Percentiles rank a stretch among this genome's conserved stretches.
Conservation (phyloP, 2,888 invertebrate species). For the Noctua comes region DNA sequence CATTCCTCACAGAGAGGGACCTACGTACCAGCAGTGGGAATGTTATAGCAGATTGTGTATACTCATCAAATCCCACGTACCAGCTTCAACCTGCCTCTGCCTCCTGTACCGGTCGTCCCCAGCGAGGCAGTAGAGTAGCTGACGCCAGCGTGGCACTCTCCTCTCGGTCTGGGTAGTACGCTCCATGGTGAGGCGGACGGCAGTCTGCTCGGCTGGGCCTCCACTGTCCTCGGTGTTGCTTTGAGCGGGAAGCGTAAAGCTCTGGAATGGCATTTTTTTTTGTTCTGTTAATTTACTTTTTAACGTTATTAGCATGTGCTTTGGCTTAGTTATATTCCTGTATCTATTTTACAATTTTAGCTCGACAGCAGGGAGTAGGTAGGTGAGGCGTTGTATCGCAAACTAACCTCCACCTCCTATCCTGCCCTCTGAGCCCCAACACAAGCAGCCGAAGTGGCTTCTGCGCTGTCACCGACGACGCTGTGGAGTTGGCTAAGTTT, state of each 20-base stretch:
- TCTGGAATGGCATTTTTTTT: slow-evolving; percentile 73
- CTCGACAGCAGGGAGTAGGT: background rate
- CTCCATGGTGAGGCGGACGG: slow-evolving; percentile 93
- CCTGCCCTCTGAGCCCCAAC: background rate
- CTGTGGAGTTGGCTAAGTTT: background rate
- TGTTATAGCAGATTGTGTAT: background rate
- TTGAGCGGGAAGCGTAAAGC: slow-evolving; percentile 79
- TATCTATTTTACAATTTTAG: background rate
- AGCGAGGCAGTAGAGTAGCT: slow-evolving; percentile 94
- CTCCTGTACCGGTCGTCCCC: slow-evolving; percentile 94
- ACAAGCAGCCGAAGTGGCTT: background rate
- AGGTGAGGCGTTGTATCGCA: background rate
- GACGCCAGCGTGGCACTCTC: slow-evolving; percentile 94
- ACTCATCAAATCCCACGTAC: slow-evolving; percentile 63
- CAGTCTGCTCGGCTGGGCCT: slow-evolving; percentile 68
- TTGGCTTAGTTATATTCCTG: background rate
- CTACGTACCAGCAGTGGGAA: background rate
- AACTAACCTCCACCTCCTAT: background rate
- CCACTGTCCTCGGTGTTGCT: slow-evolving; percentile 73
- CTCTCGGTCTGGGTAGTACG: slow-evolving; percentile 95
- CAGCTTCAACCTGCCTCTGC: slow-evolving; percentile 93
- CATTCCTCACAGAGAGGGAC: background rate
- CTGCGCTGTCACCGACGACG: background rate
- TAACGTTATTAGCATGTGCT: background rate
- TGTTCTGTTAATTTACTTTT: background rate